Conservation (phyloP, 2,113 vertebrate species). For the Cyrtonyx montezumae region DNA sequence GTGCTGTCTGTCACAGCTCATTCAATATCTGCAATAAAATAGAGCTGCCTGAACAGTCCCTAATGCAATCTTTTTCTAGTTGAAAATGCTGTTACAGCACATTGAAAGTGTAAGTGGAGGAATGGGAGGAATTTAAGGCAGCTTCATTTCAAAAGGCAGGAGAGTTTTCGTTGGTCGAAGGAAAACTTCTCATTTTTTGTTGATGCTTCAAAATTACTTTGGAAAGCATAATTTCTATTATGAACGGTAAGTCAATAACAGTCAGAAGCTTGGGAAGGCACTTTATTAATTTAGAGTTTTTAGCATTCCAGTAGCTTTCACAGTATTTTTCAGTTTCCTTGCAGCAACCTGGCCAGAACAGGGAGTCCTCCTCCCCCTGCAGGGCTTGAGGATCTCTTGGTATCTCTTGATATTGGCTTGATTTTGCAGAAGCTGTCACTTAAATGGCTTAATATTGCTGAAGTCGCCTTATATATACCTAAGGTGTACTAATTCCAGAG, state of each 20-base stretch:
- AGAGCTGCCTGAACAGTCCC: constrained; percentile 19
- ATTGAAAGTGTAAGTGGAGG: not conserved
- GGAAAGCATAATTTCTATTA: not conserved
- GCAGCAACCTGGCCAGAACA: not conserved
- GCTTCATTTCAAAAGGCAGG: not conserved
- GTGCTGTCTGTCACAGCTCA: not conserved
- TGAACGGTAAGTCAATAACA: not conserved
- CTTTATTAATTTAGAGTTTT: not conserved
- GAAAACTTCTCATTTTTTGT: not conserved
- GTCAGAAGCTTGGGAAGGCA: not conserved
- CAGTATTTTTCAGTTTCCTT: not conserved
- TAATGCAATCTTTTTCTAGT: not conserved
- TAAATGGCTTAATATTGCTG: not conserved
- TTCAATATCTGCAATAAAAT: not conserved
- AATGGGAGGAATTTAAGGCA: not conserved
- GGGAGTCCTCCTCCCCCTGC: not conserved
- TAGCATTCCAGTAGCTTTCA: not conserved
- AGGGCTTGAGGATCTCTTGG: not conserved
- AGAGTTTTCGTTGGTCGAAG: not conserved
- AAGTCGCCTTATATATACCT: not conserved
- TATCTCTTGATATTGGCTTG: not conserved
- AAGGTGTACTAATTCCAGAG: not conserved
- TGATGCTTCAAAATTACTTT: not conserved
- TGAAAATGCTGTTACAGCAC: constrained; percentile 18
- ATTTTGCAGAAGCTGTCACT: not conserved